Evolutionary conservation across 2,888 invertebrate species (phyloP).

Genomic region (Amiota communis): DNA sequence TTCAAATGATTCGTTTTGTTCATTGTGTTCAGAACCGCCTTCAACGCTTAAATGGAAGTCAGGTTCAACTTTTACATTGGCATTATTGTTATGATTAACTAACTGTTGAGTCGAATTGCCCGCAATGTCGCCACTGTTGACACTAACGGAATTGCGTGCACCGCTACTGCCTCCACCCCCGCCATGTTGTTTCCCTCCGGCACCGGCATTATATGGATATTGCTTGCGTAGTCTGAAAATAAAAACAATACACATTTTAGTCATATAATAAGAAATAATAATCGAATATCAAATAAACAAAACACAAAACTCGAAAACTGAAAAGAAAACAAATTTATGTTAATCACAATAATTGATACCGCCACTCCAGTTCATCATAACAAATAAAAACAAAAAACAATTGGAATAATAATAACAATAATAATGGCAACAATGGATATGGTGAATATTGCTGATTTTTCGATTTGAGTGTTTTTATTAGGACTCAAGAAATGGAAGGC

Average conservation of each 20-base stretch:
- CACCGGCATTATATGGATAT: constrained; percentile 63
- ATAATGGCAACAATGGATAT: too few species aligned
- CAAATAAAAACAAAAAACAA: too few species aligned
- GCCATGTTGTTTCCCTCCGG: constrained; percentile 33
- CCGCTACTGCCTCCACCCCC: constrained; percentile 36
- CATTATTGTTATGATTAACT: constrained; percentile 49
- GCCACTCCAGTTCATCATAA: too few species aligned
- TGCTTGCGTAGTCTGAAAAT: constrained; percentile 69
- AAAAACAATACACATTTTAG: not conserved
- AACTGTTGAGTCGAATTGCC: constrained; percentile 42
- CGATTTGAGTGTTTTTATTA: too few species aligned
- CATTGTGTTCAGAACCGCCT: constrained; percentile 63
- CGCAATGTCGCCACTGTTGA: constrained; percentile 33
- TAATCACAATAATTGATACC: too few species aligned
- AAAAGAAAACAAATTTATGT: constrained; percentile 7
- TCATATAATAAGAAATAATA: not conserved
- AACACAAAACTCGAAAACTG: constrained; percentile 8
- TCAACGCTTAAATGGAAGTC: constrained; percentile 64
- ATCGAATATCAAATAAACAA: not conserved
- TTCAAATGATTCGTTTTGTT: constrained; percentile 64
- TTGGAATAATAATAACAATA: too few species aligned
- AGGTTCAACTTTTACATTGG: constrained; percentile 65
- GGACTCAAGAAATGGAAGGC: too few species aligned
- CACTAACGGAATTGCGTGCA: constrained; percentile 26
- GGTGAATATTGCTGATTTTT: too few species aligned